Evolutionary conservation across 2,797 vertebrate species (phyloP).

Genomic region (Anniella stebbinsi): DNA sequence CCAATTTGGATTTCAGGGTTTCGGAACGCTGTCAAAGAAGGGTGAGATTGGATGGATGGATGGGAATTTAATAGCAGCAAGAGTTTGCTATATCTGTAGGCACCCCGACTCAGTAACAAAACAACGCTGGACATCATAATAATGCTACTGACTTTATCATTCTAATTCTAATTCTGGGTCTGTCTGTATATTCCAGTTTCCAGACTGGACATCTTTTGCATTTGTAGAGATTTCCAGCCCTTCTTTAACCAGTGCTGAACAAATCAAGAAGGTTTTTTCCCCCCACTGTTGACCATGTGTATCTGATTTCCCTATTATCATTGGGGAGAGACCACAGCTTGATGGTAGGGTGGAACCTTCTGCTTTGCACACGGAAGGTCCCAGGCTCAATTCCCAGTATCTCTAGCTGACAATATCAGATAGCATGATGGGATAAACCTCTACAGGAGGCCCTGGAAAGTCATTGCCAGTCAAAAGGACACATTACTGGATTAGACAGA

Average conservation of each 20-base stretch:
- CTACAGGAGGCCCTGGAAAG: neutral
- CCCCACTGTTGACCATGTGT: neutral
- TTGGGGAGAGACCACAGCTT: neutral
- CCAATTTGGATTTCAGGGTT: conserved; percentile 34
- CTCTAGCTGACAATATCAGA: neutral
- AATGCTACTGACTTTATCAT: neutral
- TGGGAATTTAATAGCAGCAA: neutral
- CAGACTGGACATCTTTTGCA: neutral
- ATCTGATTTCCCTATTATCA: neutral
- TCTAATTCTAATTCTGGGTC: neutral
- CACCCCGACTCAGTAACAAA: neutral
- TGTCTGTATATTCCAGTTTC: neutral
- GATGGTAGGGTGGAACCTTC: no score
- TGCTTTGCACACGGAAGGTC: neutral
- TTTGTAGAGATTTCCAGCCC: neutral
- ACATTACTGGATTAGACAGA: no score
- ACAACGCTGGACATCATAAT: no score
- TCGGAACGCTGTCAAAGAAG: conserved; percentile 12
- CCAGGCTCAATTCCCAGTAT: neutral
- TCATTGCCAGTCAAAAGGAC: neutral
- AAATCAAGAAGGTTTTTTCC: neutral
- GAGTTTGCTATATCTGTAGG: neutral
- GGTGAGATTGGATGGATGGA: neutral
- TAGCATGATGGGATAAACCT: neutral
- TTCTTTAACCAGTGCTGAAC: neutral